Percentiles rank a stretch among this genome's conserved stretches.
phyloP scores from a whole-genome alignment of 2,797 vertebrate species.

The Pogoniulus pusillus region DNA sequence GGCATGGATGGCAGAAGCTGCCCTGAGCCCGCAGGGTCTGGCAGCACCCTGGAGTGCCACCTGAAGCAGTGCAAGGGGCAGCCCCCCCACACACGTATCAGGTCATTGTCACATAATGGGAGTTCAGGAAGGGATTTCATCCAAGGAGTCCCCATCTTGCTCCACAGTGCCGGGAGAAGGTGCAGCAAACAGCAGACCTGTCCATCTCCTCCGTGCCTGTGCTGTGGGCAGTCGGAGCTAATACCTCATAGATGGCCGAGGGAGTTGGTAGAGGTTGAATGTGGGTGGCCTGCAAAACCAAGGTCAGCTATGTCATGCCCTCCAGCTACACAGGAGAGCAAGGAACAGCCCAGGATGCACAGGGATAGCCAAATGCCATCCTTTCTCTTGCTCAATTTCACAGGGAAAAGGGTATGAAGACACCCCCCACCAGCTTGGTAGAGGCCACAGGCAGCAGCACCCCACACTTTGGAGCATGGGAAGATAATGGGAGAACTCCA shows the following conservation, averaged over 20 bases:
- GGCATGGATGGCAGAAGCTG: background rate
- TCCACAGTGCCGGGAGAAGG: background rate
- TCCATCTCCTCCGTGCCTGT: background rate
- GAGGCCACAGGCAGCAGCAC: background rate
- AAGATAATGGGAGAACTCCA: background rate
- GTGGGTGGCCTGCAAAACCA: constrained; percentile 35
- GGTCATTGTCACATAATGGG: background rate
- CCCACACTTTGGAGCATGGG: background rate
- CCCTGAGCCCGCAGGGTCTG: rapidly evolving
- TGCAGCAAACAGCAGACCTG: rapidly evolving
- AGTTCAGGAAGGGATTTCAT: background rate
- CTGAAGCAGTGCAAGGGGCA: background rate
- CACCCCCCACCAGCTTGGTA: no score
- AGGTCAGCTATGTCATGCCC: background rate
- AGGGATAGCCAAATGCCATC: background rate
- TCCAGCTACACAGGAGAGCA: background rate
- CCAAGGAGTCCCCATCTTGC: background rate
- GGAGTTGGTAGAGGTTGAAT: constrained; percentile 7
- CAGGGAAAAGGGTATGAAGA: background rate
- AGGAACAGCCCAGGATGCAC: background rate
- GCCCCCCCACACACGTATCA: rapidly evolving
- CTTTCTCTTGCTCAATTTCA: background rate
- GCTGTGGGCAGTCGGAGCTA: rapidly evolving
- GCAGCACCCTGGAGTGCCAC: rapidly evolving
- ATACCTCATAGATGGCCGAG: constrained; percentile 5